A percentile compares a stretch with the other conserved stretches of the same genome.
phyloP scores from a whole-genome alignment of 2,797 vertebrate genomes.

The Amphiprion clarkii region DNA sequence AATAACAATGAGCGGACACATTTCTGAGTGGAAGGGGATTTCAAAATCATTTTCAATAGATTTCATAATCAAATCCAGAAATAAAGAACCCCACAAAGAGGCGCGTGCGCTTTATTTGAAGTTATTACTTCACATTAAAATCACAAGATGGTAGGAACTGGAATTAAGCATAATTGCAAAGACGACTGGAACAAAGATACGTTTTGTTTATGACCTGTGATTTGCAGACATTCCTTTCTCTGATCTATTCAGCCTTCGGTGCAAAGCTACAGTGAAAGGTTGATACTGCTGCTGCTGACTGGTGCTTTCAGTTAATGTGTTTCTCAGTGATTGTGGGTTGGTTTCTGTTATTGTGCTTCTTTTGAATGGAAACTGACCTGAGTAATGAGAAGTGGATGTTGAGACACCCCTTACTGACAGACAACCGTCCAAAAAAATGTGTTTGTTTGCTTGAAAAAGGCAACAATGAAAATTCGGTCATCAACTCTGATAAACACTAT shows the following conservation, averaged over 20 bases:
- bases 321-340: slow-evolving; percentile 19
- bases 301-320: slow-evolving; percentile 17
- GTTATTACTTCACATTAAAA: slow-evolving; percentile 34
- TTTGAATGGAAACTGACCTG: slow-evolving; percentile 44
- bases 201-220: slow-evolving; percentile 32
- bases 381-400: slow-evolving; percentile 69
- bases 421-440: slow-evolving; percentile 58
- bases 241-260: no score
- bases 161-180: slow-evolving; percentile 4
- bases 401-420: slow-evolving; percentile 59
- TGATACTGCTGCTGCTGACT: slow-evolving; percentile 11
- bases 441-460: slow-evolving; percentile 70
- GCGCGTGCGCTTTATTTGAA: slow-evolving; percentile 8
- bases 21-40: neutral
- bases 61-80: slow-evolving; percentile 24
- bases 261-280: neutral
- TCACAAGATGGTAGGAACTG: slow-evolving; percentile 17
- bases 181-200: slow-evolving; percentile 22
- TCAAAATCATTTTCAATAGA: slow-evolving; percentile 10
- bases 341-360: slow-evolving; percentile 16
- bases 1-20: slow-evolving; percentile 10
- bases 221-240: neutral
- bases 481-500: slow-evolving; percentile 73
- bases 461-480: slow-evolving; percentile 67
- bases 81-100: slow-evolving; percentile 15